A percentile compares a stretch with the other conserved stretches of the same genome.
phyloP scores from a whole-genome alignment of 2,888 invertebrate genomes.

The Drosophila rellima region DNA sequence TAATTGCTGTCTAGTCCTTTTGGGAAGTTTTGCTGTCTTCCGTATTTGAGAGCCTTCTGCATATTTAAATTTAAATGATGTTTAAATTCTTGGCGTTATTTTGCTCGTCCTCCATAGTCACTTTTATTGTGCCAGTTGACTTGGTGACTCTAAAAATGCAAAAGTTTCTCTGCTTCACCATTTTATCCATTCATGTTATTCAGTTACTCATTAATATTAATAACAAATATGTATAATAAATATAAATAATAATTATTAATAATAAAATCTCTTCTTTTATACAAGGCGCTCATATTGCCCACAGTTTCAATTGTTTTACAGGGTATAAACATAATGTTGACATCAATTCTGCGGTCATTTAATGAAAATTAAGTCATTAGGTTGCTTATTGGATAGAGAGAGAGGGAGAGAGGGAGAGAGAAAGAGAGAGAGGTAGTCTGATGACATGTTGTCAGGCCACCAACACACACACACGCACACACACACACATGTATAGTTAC shows the following conservation, averaged over 20 bases:
- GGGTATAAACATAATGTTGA: conserved; percentile 52
- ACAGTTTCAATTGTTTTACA: neutral
- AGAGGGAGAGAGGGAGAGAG: conserved; percentile 3
- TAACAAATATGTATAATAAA: neutral
- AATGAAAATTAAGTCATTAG: conserved; percentile 71
- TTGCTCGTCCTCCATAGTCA: neutral
- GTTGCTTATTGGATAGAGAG: conserved; percentile 20
- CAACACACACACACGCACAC: conserved; percentile 20
- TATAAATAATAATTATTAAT: neutral
- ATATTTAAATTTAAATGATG: neutral
- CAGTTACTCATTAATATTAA: no score
- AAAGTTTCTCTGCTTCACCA: no score
- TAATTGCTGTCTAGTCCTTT: neutral
- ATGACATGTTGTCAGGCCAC: conserved; percentile 37
- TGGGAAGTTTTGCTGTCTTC: no score
- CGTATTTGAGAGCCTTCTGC: neutral
- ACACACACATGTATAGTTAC: neutral
- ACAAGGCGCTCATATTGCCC: neutral
- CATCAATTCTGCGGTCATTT: conserved; percentile 66
- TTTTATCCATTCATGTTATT: no score
- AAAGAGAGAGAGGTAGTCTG: conserved; percentile 2
- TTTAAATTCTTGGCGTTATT: neutral
- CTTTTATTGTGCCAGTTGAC: neutral
- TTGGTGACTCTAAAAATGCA: no score
- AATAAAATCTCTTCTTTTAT: neutral